phyloP scores from a whole-genome alignment of 2,888 invertebrate genomes.

The Ceriagrion tenellum region DNA sequence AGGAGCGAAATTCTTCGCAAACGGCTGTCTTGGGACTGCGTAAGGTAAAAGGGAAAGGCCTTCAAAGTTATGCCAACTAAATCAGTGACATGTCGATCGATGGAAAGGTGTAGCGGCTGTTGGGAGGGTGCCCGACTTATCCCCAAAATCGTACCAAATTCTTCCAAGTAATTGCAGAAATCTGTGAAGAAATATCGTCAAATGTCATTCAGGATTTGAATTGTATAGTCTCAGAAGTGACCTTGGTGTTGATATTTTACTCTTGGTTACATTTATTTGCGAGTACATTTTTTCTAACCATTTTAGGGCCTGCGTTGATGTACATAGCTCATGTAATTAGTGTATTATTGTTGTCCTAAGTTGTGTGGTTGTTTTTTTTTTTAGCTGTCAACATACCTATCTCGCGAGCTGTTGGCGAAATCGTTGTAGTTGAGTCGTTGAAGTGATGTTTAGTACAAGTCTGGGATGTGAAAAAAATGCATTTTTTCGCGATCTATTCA shows the following conservation, averaged over 20 bases:
- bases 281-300: not conserved
- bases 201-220: not conserved
- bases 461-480: no score
- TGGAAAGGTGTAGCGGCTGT: not conserved
- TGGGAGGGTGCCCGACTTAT: not conserved
- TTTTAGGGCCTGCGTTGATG: no score
- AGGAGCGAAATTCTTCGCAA: not conserved
- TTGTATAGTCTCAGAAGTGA: not conserved
- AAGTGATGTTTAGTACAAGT: no score
- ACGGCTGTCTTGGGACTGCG: not conserved
- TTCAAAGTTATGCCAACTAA: conserved; percentile 22
- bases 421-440: no score
- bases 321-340: no score
- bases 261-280: not conserved
- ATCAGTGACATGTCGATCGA: not conserved
- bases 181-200: not conserved
- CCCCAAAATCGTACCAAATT: not conserved
- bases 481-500: no score
- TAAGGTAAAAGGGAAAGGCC: conserved; percentile 7
- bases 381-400: no score
- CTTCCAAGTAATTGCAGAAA: not conserved
- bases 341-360: no score
- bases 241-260: not conserved
- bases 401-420: no score
- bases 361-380: no score